Conservation (phyloP, 2,113 vertebrate genomes). For the cat (Felis catus) region F.catus_Fca126_mat1.0 CM031417.1:100468001-100468500, state of each 20-base stretch:
- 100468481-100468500: background rate
- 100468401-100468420: constrained; percentile 49
- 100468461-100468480: constrained; percentile 60
- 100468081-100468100: constrained; percentile 22
- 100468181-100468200: background rate
- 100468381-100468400: background rate
- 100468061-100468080: constrained; percentile 20
- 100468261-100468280: background rate
- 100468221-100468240: background rate
- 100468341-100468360: background rate
- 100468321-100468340: background rate
- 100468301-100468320: background rate
- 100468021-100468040: background rate
- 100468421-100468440: background rate
- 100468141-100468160: constrained; percentile 45
- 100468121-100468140: constrained; percentile 2
- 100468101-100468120: background rate
- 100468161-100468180: background rate
- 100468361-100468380: background rate
- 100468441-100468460: background rate
- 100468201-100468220: background rate
- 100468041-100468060: background rate
- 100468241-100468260: constrained; percentile 8
- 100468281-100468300: constrained; percentile 17
- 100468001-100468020: background rate